Evolutionary conservation across 1,140 invertebrate genomes (phyloP).

Genomic region (Agrypnia vestita): DNA sequence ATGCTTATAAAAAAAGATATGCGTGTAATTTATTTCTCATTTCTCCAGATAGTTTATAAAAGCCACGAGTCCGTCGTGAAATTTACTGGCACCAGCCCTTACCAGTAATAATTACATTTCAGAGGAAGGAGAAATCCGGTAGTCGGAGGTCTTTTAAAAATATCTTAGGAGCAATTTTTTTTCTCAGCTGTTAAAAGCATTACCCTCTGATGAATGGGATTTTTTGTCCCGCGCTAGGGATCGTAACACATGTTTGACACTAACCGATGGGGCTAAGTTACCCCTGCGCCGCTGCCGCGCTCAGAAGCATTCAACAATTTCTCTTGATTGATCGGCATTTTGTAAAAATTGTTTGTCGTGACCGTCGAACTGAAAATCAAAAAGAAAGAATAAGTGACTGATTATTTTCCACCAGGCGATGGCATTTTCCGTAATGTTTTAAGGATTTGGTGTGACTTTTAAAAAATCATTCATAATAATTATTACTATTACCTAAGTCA

Average conservation of each 20-base stretch:
- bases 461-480: no score
- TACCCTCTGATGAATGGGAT: slow-evolving; percentile 48
- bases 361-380: slow-evolving; percentile 15
- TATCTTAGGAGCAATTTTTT: slow-evolving; percentile 21
- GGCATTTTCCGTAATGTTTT: not conserved
- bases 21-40: no score
- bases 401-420: not conserved
- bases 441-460: no score
- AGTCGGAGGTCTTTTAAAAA: not conserved
- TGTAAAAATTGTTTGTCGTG: slow-evolving; percentile 27
- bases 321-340: slow-evolving; percentile 28
- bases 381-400: slow-evolving; percentile 14
- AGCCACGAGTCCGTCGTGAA: no score
- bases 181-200: slow-evolving; percentile 43
- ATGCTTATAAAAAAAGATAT: no score
- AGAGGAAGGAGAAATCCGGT: slow-evolving; percentile 19
- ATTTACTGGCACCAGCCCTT: no score
- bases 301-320: slow-evolving; percentile 24
- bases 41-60: no score
- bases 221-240: slow-evolving; percentile 28
- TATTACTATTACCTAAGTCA: no score
- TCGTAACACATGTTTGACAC: slow-evolving; percentile 55
- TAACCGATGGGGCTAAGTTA: slow-evolving; percentile 45
- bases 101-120: no score
- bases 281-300: slow-evolving; percentile 5